Evolutionary conservation across 2,113 vertebrate genomes (phyloP).

Genomic region (Upupa epops): DNA sequence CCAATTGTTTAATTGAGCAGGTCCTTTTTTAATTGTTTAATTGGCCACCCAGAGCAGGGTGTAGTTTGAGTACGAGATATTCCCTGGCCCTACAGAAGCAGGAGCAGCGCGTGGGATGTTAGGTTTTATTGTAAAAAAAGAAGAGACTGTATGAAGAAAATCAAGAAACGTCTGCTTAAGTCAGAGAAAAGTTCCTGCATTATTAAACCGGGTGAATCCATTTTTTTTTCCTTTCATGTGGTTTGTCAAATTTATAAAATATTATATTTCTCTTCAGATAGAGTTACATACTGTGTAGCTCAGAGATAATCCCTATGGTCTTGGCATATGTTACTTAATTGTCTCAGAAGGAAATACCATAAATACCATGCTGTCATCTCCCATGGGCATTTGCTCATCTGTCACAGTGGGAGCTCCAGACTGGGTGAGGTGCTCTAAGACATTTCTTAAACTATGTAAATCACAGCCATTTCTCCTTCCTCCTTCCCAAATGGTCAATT

Average conservation of each 20-base stretch:
- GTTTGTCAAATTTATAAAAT: constrained; percentile 85
- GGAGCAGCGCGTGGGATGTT: neutral
- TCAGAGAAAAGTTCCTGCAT: constrained; percentile 64
- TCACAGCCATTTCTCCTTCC: constrained; percentile 79
- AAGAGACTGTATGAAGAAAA: neutral
- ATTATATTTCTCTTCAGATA: constrained; percentile 81
- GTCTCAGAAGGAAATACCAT: constrained; percentile 85
- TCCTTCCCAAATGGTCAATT: constrained; percentile 81
- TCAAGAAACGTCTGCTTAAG: constrained; percentile 61
- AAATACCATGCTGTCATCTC: constrained; percentile 86
- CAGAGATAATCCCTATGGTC: constrained; percentile 85
- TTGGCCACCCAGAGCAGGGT: too few relatives aligned
- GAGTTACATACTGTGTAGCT: constrained; percentile 82
- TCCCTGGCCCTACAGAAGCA: neutral
- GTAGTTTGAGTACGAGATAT: neutral
- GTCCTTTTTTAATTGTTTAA: neutral
- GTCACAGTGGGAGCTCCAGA: constrained; percentile 83
- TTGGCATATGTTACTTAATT: constrained; percentile 90
- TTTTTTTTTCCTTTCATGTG: constrained; percentile 69
- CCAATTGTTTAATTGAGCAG: too few relatives aligned
- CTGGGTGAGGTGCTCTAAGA: constrained; percentile 85
- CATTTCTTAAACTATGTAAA: constrained; percentile 82
- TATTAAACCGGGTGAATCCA: constrained; percentile 72
- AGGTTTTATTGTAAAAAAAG: constrained; percentile 17
- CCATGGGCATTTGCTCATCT: constrained; percentile 85